Evolutionary conservation across 2,888 invertebrate species (phyloP).

Genomic region (Phortica magna): DNA sequence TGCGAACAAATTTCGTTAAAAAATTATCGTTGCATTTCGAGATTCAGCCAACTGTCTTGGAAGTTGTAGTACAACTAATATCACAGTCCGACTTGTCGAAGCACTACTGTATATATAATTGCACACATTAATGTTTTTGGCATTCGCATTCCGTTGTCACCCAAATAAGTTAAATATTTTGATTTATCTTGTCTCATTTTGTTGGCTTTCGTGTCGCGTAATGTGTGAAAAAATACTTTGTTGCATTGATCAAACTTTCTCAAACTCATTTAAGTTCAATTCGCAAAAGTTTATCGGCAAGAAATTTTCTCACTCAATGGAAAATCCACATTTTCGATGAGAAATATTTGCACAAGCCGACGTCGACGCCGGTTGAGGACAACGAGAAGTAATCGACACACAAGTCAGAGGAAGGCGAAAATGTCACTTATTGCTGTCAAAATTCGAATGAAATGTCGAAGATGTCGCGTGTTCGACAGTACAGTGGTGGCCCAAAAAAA

Average conservation of each 20-base stretch:
- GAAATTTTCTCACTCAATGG: not conserved
- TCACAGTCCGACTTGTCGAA: no score
- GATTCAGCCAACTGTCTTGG: no score
- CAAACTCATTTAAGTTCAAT: conserved; percentile 60
- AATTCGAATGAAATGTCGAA: not conserved
- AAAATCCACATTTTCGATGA: conserved; percentile 52
- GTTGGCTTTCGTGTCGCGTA: not conserved
- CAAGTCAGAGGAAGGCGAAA: conserved; percentile 7
- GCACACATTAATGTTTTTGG: no score
- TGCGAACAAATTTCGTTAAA: no score
- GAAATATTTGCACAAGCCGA: conserved; percentile 59
- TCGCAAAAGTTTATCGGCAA: conserved; percentile 54
- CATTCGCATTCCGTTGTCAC: no score
- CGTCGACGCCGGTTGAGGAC: not conserved
- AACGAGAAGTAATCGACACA: conserved; percentile 4
- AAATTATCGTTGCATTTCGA: no score
- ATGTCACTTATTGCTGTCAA: conserved; percentile 18
- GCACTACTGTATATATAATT: no score
- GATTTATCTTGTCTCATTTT: not conserved
- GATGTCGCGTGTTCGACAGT: not conserved
- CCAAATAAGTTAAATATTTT: not conserved
- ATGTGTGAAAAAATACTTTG: not conserved
- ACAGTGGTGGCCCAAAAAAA: no score
- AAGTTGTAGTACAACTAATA: no score
- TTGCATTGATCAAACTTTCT: conserved; percentile 64